These are phyloP conservation scores for Sclerurus mexicanus DNA, from an alignment of 2,113 vertebrate species.

Conservation along the genomic window DNA sequence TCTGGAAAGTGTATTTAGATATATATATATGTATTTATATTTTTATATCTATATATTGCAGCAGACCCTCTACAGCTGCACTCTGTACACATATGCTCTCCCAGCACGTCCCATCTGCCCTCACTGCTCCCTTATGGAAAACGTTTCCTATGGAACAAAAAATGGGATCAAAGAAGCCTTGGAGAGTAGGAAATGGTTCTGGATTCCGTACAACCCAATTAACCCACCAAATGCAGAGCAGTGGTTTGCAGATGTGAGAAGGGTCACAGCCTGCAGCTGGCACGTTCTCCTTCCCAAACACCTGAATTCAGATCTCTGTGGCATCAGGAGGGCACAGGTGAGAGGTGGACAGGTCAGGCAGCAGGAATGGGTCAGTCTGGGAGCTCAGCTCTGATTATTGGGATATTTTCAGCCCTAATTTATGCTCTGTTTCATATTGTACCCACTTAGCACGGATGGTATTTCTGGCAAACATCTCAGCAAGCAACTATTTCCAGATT, in stretches of 20 bases:
- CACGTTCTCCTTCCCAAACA: not conserved
- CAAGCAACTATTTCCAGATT: slow-evolving; percentile 39
- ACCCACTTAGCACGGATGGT: not conserved
- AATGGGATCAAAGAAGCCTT: not conserved
- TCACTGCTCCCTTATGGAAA: not conserved
- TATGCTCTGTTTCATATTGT: not conserved
- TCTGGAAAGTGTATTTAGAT: not conserved
- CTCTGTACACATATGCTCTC: not conserved
- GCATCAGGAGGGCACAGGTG: not conserved
- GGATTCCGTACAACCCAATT: not conserved
- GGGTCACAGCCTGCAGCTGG: not conserved
- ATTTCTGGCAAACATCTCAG: slow-evolving; percentile 45
- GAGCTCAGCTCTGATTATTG: not conserved
- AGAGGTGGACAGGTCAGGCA: not conserved
- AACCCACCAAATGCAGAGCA: rapidly evolving
- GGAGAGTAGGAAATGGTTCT: not conserved
- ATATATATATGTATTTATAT: not conserved
- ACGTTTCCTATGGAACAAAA: not conserved
- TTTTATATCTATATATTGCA: not conserved
- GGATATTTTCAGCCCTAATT: slow-evolving; percentile 5
- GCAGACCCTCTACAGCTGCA: not conserved
- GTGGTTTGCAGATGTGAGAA: rapidly evolving
- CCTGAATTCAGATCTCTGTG: not conserved
- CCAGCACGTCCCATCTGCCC: not conserved
- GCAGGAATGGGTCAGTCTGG: not conserved